These are phyloP conservation scores for Bungarus multicinctus DNA, from an alignment of 2,113 vertebrate species.

Conservation along the genomic window DNA sequence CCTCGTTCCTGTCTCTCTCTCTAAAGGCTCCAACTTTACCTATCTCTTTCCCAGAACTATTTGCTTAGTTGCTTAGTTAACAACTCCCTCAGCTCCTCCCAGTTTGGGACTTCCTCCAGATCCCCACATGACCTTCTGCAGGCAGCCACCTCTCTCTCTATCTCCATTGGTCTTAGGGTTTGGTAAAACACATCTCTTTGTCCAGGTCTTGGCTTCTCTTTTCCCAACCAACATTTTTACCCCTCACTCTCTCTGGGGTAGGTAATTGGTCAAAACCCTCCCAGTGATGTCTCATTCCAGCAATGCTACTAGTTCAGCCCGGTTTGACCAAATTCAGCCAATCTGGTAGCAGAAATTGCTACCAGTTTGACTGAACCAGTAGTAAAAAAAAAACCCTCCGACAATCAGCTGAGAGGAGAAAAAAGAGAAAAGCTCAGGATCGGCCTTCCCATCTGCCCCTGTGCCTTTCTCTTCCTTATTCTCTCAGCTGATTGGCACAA, in stretches of 20 bases:
- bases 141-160: neutral
- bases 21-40: neutral
- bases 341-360: too few species aligned
- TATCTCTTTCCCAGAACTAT: neutral
- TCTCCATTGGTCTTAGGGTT: neutral
- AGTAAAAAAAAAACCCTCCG: too few species aligned
- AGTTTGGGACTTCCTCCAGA: neutral
- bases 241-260: neutral
- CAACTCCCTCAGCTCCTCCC: neutral
- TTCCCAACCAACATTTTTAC: neutral
- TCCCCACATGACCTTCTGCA: neutral
- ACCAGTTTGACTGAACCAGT: too few species aligned
- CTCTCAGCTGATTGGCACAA: too few species aligned
- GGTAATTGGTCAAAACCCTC: neutral
- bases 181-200: neutral
- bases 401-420: too few species aligned
- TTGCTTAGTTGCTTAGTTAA: neutral
- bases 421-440: too few species aligned
- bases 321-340: too few species aligned
- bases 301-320: too few species aligned
- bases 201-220: neutral
- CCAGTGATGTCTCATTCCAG: neutral
- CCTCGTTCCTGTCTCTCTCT: neutral
- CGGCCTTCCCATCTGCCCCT: too few species aligned
- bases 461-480: too few species aligned